A percentile compares a stretch with the other conserved stretches of the same genome.
phyloP scores from a whole-genome alignment of 2,888 invertebrate genomes.

The Drosophila lacicola region DNA sequence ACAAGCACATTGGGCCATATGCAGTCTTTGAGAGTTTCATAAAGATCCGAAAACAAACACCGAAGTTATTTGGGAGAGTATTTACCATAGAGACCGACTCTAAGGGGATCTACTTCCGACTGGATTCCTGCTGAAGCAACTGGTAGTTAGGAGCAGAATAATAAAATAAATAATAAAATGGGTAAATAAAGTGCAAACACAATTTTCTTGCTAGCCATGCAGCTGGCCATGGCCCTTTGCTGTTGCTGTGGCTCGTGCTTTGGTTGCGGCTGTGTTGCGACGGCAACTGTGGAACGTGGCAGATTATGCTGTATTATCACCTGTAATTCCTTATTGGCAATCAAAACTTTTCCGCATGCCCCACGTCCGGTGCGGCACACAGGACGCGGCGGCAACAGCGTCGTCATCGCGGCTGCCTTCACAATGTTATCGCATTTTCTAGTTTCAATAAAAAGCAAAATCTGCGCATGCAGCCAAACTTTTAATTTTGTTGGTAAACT shows the following conservation, averaged over 20 bases:
- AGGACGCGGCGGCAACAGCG: constrained; percentile 8
- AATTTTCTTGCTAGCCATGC: constrained; percentile 24
- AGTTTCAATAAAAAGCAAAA: constrained; percentile 76
- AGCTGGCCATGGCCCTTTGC: constrained; percentile 5
- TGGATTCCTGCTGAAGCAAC: constrained; percentile 1
- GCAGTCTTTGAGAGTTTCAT: too few species aligned
- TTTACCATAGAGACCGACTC: too few species aligned
- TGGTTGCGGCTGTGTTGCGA: constrained; percentile 21
- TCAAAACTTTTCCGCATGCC: constrained; percentile 75
- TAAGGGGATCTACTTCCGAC: too few species aligned
- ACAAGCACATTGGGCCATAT: too few species aligned
- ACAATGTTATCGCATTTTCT: constrained; percentile 66
- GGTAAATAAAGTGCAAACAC: constrained; percentile 35
- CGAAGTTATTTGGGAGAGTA: too few species aligned
- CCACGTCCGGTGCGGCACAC: constrained; percentile 26
- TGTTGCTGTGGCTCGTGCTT: constrained; percentile 22
- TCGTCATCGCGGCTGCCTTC: constrained; percentile 20
- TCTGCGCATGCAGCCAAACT: constrained; percentile 73
- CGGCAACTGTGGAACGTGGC: constrained; percentile 64
- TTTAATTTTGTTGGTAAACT: constrained; percentile 81
- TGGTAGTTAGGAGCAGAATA: constrained; percentile 20
- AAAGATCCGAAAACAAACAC: too few species aligned
- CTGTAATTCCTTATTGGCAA: constrained; percentile 83
- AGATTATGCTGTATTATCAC: constrained; percentile 82
- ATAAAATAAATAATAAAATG: constrained; percentile 33